These are phyloP conservation scores for Babyrousa celebensis DNA, from an alignment of 2,797 vertebrate genomes.

Conservation along the genomic window DNA sequence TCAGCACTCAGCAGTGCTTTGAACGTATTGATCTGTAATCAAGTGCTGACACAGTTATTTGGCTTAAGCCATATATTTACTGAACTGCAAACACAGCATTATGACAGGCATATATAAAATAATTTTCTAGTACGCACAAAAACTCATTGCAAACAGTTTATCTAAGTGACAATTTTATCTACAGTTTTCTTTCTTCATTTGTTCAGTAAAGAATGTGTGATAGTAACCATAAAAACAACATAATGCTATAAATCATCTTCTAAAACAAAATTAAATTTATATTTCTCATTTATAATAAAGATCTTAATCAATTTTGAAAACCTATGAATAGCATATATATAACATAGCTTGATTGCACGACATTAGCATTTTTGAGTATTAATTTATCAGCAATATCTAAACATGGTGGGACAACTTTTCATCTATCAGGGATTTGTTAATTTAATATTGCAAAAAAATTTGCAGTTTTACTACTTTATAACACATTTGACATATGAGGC, in stretches of 20 bases:
- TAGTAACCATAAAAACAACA: constrained; percentile 60
- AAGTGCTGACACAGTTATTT: constrained; percentile 90
- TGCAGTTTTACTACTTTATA: neutral
- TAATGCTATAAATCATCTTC: constrained; percentile 20
- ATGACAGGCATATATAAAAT: constrained; percentile 83
- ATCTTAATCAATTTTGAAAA: constrained; percentile 57
- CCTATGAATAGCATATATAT: neutral
- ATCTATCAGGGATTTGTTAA: neutral
- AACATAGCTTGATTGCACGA: neutral
- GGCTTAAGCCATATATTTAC: constrained; percentile 86
- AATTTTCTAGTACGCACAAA: constrained; percentile 80
- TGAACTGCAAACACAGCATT: constrained; percentile 89
- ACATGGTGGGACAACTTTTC: neutral
- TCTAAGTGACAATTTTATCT: constrained; percentile 84
- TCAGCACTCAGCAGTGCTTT: constrained; percentile 87
- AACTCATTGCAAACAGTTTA: constrained; percentile 81
- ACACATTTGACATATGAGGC: neutral
- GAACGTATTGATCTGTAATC: constrained; percentile 91
- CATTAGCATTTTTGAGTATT: neutral
- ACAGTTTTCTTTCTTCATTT: constrained; percentile 82
- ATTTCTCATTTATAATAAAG: constrained; percentile 75
- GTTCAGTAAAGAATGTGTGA: constrained; percentile 60
- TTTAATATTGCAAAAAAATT: neutral
- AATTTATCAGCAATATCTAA: constrained; percentile 71
- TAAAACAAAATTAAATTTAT: constrained; percentile 78